Percentiles rank a stretch among this genome's conserved stretches.
These are phyloP conservation scores for Heliangelus exortis DNA, from an alignment of 2,797 vertebrate genomes.

Conservation along the genomic window DNA sequence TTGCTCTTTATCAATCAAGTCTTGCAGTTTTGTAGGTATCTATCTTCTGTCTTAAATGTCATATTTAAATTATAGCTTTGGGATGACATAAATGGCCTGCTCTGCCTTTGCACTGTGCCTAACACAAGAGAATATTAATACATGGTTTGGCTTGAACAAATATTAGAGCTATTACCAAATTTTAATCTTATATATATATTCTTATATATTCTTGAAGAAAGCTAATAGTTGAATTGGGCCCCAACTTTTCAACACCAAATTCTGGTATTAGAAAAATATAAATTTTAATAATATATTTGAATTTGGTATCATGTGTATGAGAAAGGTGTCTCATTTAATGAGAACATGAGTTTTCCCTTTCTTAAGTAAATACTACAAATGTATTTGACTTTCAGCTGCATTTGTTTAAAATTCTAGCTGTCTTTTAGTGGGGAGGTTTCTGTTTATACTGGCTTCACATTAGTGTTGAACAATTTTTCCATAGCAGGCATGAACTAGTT, in stretches of 20 bases:
- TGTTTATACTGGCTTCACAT: slow-evolving; percentile 9
- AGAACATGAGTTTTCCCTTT: not conserved
- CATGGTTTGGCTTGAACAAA: not conserved
- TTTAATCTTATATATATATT: not conserved
- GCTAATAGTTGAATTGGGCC: not conserved
- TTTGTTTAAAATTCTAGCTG: slow-evolving; percentile 41
- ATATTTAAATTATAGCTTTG: not conserved
- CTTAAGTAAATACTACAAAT: slow-evolving; percentile 46
- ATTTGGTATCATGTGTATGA: not conserved
- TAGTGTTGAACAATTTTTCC: slow-evolving; percentile 38
- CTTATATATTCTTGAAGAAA: not conserved
- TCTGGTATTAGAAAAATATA: not conserved
- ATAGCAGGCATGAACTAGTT: slow-evolving; percentile 32
- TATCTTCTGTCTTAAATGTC: not conserved
- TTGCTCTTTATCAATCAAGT: not conserved
- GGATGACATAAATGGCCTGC: not conserved
- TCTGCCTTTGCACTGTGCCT: not conserved
- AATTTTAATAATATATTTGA: not conserved
- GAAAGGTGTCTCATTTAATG: not conserved
- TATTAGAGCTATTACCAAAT: not conserved
- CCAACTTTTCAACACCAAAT: not conserved
- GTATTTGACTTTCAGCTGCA: slow-evolving; percentile 9
- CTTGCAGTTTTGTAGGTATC: not conserved
- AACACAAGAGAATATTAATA: not conserved
- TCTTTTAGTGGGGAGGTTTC: slow-evolving; percentile 19